Percentiles rank a stretch among this genome's conserved stretches.
Conservation (phyloP, 2,888 invertebrate species). For the Halocaridina rubra region DNA sequence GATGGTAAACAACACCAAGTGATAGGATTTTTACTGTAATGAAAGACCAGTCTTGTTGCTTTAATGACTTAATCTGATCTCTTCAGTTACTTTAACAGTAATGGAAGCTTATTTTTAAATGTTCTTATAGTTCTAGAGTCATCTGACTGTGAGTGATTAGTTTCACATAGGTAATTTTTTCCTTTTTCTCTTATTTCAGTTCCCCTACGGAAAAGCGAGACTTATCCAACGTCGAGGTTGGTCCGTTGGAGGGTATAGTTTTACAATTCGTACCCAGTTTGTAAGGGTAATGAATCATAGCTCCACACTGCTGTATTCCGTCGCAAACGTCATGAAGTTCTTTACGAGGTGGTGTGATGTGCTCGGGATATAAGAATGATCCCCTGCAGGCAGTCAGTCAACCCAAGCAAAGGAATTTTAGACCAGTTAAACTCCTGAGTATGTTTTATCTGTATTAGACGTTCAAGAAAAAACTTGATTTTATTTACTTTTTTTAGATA, state of each 20-base stretch:
- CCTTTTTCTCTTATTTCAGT: not conserved
- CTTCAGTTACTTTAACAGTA: not conserved
- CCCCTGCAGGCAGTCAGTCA: not conserved
- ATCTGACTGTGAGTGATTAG: not conserved
- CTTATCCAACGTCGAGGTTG: not conserved
- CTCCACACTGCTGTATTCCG: not conserved
- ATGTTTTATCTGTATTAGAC: too few relatives aligned
- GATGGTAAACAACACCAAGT: too few relatives aligned
- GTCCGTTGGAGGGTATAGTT: conserved; percentile 30
- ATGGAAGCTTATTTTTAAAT: not conserved
- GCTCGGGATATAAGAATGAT: not conserved
- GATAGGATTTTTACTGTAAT: too few relatives aligned
- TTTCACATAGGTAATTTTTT: not conserved
- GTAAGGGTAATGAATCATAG: not conserved
- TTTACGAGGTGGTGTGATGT: not conserved
- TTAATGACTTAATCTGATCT: too few relatives aligned
- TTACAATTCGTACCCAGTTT: conserved; percentile 36
- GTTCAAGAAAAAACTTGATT: too few relatives aligned
- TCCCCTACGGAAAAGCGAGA: not conserved
- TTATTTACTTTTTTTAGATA: too few relatives aligned
- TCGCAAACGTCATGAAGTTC: not conserved
- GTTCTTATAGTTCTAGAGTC: too few relatives aligned
- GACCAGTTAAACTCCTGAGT: too few relatives aligned
- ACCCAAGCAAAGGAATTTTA: too few relatives aligned
- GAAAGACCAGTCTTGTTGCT: too few relatives aligned